Evolutionary conservation across 2,113 vertebrate genomes (phyloP), one percentile per base, ranked within the genome.

Genomic region (Dolichallabes microphthalmus): DNA sequence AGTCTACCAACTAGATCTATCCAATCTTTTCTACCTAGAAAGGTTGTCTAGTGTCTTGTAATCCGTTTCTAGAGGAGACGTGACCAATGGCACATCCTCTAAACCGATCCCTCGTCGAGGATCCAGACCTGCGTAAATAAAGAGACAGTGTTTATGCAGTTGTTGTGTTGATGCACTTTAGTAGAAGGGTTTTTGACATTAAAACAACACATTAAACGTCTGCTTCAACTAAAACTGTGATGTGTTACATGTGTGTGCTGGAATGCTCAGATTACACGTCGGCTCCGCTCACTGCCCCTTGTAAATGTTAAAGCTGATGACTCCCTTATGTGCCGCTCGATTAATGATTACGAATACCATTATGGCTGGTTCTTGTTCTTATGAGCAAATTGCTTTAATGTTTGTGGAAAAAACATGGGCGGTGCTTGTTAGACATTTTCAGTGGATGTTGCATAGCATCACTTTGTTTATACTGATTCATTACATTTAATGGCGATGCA

Each of bases 301-400:
- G 82, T 91, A 84, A 89, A 90, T 82, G 79, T 81, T 74, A 80
- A 87, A 87, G 82, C 85, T 83, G 82, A 90, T 85, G 89, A 85
- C 77, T 87, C 76, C 82, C 90, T 86, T 20, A 88, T 89, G 83
- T 90, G 82, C 77, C 57, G 55, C 77, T 68, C 53, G 74, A 83
- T 90, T 84, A 86, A 85, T 84, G 80, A 85, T 86, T 81, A 76
- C 32, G 88, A 66, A 78, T 61, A 45, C 74, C 76, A 76, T 63
- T 81, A 79, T 79, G 57, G 57, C 61, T 68, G 79, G 81, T 86
- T 77, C 45, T 55, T 10, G 81, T 86, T 77, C 45, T 55, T 10
- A 71, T 22, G 61, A 73, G 82, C 86, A 83, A 78, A 82, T 85
- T 64, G 63, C 76, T 89, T 8, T 14, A 25, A 85, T 87, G 85